Evolutionary conservation across 2,113 vertebrate species (phyloP).

Genomic region (Glaucidium brasilianum): DNA sequence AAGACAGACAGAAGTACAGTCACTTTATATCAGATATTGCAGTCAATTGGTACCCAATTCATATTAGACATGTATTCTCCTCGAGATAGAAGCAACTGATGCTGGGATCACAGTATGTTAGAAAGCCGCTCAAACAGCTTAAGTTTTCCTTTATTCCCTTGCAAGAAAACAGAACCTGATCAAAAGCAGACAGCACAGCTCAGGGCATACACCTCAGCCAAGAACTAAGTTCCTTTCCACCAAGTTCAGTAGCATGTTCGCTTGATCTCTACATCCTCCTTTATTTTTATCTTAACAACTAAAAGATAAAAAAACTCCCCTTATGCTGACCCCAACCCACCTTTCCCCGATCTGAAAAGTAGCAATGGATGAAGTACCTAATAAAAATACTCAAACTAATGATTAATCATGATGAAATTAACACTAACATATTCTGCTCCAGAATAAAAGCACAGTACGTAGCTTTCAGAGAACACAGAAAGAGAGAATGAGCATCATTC

Average conservation of each 20-base stretch:
- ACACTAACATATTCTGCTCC: not conserved
- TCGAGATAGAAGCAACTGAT: not conserved
- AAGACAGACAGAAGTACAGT: not conserved
- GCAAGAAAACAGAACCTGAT: not conserved
- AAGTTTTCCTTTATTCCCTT: not conserved
- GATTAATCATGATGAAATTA: not conserved
- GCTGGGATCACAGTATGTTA: not conserved
- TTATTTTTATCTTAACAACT: not conserved
- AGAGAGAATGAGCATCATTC: not conserved
- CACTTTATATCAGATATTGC: not conserved
- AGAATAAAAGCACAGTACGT: not conserved
- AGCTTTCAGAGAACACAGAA: not conserved
- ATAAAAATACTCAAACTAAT: not conserved
- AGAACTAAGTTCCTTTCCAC: not conserved
- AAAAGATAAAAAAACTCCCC: not conserved
- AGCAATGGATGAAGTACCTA: not conserved
- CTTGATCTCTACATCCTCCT: not conserved
- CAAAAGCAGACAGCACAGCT: not conserved
- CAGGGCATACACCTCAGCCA: not conserved
- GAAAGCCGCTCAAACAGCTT: not conserved
- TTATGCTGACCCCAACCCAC: not conserved
- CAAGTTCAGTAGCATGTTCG: not conserved
- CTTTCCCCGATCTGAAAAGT: not conserved
- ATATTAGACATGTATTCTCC: not conserved
- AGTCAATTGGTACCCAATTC: not conserved